Conservation (phyloP, 2,113 vertebrate genomes). For the Paramisgurnus dabryanus region DNA sequence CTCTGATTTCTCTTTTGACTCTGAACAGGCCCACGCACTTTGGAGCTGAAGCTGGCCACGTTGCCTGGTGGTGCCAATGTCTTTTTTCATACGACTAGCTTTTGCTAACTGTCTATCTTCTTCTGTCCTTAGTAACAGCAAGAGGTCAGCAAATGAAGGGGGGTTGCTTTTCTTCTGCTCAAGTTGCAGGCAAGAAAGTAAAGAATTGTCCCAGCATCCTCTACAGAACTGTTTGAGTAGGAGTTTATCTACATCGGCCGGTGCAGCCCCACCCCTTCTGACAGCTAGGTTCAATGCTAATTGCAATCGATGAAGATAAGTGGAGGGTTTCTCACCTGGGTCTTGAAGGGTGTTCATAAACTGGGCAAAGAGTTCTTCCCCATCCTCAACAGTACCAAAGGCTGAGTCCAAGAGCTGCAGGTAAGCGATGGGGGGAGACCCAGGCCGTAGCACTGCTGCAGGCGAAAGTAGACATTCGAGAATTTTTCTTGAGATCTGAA, state of each 20-base stretch:
- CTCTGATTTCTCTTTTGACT: too few species aligned
- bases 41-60: too few species aligned
- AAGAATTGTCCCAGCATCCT: not conserved
- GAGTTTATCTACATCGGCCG: not conserved
- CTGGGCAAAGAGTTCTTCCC: too few species aligned
- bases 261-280: not conserved
- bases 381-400: not conserved
- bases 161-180: slow-evolving; percentile 23
- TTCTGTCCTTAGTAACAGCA: slow-evolving; percentile 3
- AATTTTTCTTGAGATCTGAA: slow-evolving; percentile 2
- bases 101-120: slow-evolving; percentile 5
- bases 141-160: slow-evolving; percentile 1
- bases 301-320: slow-evolving; percentile 12
- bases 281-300: not conserved
- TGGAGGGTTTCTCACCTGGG: not conserved
- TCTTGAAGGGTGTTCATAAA: too few species aligned
- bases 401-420: slow-evolving; percentile 36
- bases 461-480: slow-evolving; percentile 5
- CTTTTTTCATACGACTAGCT: slow-evolving; percentile 18
- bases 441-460: not conserved
- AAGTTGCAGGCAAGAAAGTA: slow-evolving; percentile 15
- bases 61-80: not conserved
- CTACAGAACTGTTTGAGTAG: slow-evolving; percentile 8
- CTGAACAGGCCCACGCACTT: too few species aligned
- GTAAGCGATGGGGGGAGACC: not conserved